Percentiles rank a stretch among this genome's conserved stretches.
Conservation (phyloP, 1,140 invertebrate genomes). For the Papilio aristodemus region DNA sequence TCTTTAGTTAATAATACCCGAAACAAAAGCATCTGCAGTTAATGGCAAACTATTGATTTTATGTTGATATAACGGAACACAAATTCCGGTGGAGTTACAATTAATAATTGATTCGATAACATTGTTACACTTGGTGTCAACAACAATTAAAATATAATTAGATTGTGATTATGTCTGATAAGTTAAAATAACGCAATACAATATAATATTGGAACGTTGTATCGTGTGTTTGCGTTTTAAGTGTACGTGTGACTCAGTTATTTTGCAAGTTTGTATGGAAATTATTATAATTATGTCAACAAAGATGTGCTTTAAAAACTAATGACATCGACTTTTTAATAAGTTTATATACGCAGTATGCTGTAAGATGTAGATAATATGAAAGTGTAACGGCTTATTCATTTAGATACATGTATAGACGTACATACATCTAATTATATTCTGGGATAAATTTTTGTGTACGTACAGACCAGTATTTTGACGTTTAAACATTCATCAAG, state of each 20-base stretch:
- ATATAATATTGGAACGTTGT: background rate
- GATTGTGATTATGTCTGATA: background rate
- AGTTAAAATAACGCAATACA: background rate
- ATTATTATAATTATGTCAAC: too few relatives aligned
- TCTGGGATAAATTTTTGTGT: background rate
- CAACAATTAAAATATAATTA: slow-evolving; percentile 6
- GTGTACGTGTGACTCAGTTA: too few relatives aligned
- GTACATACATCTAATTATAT: background rate
- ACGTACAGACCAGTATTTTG: too few relatives aligned
- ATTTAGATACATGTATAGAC: background rate
- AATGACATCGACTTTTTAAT: background rate
- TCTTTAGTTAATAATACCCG: too few relatives aligned
- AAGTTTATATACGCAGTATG: too few relatives aligned
- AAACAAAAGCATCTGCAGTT: background rate
- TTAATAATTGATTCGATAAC: slow-evolving; percentile 1
- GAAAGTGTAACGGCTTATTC: too few relatives aligned
- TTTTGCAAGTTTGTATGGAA: too few relatives aligned
- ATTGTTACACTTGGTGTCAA: background rate
- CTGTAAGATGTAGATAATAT: too few relatives aligned
- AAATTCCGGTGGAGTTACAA: background rate
- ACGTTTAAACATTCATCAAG: too few relatives aligned
- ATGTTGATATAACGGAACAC: slow-evolving; percentile 5
- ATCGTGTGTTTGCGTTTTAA: background rate
- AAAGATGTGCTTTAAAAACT: slow-evolving; percentile 23
- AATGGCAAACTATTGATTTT: background rate